These are phyloP conservation scores for Stercorarius parasiticus DNA, from an alignment of 2,113 vertebrate species.

Conservation along the genomic window DNA sequence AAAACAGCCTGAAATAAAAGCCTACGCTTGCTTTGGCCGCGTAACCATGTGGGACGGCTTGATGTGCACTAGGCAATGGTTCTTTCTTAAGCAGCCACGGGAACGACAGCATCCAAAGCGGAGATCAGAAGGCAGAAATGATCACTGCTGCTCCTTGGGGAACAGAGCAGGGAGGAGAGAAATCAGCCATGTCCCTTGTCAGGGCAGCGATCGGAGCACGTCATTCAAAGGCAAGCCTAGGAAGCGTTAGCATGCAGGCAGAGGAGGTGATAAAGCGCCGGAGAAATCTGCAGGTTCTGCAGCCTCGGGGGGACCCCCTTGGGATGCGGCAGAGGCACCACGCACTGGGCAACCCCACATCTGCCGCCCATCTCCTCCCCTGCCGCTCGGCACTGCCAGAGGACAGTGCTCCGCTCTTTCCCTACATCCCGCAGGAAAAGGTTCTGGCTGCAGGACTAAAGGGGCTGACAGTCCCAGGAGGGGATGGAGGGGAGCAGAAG, in stretches of 20 bases:
- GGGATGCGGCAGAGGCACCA: neutral
- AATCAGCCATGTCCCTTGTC: neutral
- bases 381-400: neutral
- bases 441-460: neutral
- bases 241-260: accelerated
- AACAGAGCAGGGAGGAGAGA: neutral
- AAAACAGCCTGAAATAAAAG: conserved; percentile 1
- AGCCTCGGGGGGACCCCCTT: neutral
- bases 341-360: neutral
- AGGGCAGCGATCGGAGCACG: neutral
- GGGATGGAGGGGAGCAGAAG: neutral
- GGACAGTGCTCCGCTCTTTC: accelerated
- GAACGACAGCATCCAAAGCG: neutral
- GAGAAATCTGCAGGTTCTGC: accelerated
- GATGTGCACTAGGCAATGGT: neutral
- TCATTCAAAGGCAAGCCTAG: neutral
- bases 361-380: neutral
- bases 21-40: neutral
- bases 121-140: neutral
- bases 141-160: neutral
- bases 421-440: neutral
- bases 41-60: neutral
- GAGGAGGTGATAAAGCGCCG: neutral
- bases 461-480: no score
- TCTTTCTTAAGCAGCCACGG: neutral